Evolutionary conservation across 2,113 vertebrate genomes (phyloP).

Genomic region (Nestor notabilis): DNA sequence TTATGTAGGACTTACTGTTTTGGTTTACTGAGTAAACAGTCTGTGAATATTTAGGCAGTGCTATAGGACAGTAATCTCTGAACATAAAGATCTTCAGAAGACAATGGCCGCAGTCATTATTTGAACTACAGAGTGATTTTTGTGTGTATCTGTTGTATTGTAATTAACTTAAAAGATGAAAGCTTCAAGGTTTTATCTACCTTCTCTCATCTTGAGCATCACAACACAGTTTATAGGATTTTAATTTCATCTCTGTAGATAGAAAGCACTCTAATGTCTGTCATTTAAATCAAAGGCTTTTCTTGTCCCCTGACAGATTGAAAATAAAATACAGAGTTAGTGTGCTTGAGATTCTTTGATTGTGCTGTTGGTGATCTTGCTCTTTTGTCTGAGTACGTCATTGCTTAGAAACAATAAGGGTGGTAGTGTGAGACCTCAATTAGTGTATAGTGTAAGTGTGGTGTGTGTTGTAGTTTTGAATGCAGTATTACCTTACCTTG

Average conservation of each 20-base stretch:
- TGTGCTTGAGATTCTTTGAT: slow-evolving; percentile 60
- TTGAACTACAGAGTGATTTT: slow-evolving; percentile 55
- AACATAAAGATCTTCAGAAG: slow-evolving; percentile 64
- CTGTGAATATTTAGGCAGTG: slow-evolving; percentile 14
- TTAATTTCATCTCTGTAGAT: slow-evolving; percentile 52
- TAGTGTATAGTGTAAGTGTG: background rate
- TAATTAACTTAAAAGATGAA: slow-evolving; percentile 76
- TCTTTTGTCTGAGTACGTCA: slow-evolving; percentile 41
- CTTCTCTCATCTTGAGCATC: slow-evolving; percentile 72
- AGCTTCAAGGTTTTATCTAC: slow-evolving; percentile 57
- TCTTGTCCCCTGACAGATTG: slow-evolving; percentile 37
- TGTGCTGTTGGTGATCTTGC: slow-evolving; percentile 28
- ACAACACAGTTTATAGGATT: slow-evolving; percentile 25
- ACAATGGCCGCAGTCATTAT: slow-evolving; percentile 28
- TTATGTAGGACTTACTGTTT: background rate
- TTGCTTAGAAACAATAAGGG: slow-evolving; percentile 21
- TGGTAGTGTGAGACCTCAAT: background rate
- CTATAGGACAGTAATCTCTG: slow-evolving; percentile 1
- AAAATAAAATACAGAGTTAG: slow-evolving; percentile 36
- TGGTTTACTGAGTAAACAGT: slow-evolving; percentile 26
- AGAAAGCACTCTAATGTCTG: slow-evolving; percentile 31
- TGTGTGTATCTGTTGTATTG: background rate
- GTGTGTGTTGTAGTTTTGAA: background rate
- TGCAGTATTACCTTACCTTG: background rate
- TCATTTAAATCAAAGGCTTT: slow-evolving; percentile 78